Percentiles rank a stretch among this genome's conserved stretches.
Evolutionary conservation across 1,140 invertebrate species (phyloP).

Genomic region (Argopecten irradians): DNA sequence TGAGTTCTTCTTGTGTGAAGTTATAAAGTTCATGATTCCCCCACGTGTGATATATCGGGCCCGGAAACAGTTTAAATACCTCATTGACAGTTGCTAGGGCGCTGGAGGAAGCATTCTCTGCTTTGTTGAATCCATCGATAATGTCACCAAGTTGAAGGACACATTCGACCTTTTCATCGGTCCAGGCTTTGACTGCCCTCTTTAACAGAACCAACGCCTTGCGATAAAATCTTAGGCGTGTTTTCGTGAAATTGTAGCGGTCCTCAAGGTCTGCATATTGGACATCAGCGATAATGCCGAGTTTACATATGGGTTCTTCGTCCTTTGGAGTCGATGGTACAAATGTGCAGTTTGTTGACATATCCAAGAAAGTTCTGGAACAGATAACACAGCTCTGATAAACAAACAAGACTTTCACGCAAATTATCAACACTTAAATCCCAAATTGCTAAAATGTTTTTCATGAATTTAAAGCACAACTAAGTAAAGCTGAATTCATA

Average conservation of each 20-base stretch:
- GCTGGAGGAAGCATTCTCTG: conserved; percentile 36
- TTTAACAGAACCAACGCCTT: conserved; percentile 67
- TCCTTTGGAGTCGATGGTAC: not conserved
- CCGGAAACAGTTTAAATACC: conserved; percentile 43
- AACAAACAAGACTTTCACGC: too few relatives aligned
- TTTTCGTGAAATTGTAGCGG: conserved; percentile 68
- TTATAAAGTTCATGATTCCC: conserved; percentile 78
- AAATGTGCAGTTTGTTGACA: not conserved
- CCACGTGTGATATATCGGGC: conserved; percentile 71
- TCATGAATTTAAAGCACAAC: too few relatives aligned
- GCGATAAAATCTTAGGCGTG: conserved; percentile 71
- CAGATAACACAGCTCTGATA: too few relatives aligned
- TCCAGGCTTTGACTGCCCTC: conserved; percentile 72
- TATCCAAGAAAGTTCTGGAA: not conserved
- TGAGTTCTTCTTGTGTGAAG: conserved; percentile 65
- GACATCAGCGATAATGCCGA: conserved; percentile 76
- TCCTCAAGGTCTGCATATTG: conserved; percentile 76
- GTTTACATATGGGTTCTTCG: conserved; percentile 44
- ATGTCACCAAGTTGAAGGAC: conserved; percentile 76
- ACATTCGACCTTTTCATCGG: conserved; percentile 64
- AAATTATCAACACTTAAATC: too few relatives aligned
- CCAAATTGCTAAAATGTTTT: too few relatives aligned
- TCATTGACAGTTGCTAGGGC: conserved; percentile 52
- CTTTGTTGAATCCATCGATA: conserved; percentile 73
- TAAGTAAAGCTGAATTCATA: too few relatives aligned